Conservation (phyloP, 2,888 invertebrate species). For the Diaprepes abbreviatus region DNA sequence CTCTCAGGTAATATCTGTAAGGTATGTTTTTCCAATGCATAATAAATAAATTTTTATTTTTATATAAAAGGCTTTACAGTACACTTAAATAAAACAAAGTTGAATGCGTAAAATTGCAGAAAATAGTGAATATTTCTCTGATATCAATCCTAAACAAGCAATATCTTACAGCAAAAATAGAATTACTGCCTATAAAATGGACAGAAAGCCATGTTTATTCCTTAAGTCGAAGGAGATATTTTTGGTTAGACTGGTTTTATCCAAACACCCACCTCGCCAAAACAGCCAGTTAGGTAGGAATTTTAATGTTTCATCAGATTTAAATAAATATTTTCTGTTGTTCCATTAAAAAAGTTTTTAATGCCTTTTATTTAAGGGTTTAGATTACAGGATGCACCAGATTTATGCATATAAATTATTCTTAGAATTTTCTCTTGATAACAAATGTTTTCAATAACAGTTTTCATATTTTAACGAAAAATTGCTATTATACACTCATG, state of each 20-base stretch:
- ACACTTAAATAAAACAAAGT: conserved; percentile 28
- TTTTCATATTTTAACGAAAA: too few relatives aligned
- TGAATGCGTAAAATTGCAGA: conserved; percentile 25
- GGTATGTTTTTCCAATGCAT: too few relatives aligned
- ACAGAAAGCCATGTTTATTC: conserved; percentile 46
- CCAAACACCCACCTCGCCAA: conserved; percentile 47
- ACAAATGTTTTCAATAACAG: too few relatives aligned
- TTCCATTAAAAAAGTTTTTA: conserved; percentile 44
- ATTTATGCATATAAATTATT: not conserved
- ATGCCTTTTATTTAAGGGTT: conserved; percentile 34
- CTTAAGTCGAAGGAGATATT: conserved; percentile 38
- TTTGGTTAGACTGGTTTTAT: conserved; percentile 51
- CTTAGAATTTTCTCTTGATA: not conserved
- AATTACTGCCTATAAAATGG: conserved; percentile 48
- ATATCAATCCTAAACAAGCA: conserved; percentile 48
- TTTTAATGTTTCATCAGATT: conserved; percentile 48
- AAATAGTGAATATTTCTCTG: conserved; percentile 35
- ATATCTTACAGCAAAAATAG: conserved; percentile 42
- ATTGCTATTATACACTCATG: too few relatives aligned
- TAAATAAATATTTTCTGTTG: conserved; percentile 44
- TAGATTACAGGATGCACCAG: conserved; percentile 15
- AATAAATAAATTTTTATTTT: too few relatives aligned
- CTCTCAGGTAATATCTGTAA: too few relatives aligned
- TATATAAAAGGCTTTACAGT: not conserved
- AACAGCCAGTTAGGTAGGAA: conserved; percentile 47